Evolutionary conservation across 2,888 invertebrate species (phyloP), one percentile per base, ranked within the genome.

Genomic region (Spisula subtruncata): DNA sequence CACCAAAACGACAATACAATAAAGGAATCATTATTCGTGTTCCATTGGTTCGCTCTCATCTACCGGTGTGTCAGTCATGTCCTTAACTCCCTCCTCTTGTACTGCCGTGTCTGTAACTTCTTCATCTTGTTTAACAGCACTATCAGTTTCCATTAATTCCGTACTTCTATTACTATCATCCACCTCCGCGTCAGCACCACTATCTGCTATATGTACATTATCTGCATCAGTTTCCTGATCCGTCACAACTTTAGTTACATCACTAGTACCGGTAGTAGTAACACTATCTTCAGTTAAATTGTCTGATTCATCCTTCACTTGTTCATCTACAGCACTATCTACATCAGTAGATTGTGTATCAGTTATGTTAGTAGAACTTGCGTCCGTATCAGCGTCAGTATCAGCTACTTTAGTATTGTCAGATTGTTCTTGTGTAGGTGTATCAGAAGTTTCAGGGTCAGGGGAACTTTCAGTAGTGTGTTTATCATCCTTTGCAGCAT

Each of bases 21-120:
- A 66, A 25, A 25, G 8, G 25, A 25, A 25, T 66, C 60, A n/a
- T 66, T 66, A 88, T 46, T 88, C 87, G 16, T 88, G 87, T 32
- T 88, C 87, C 87, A 88, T 88, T 20, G 87, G 87, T 80, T 88
- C 87, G 81, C 80, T 84, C 56, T 88, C 87, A 83, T 88, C 87
- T 5, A 46, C 18, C n/a, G n/a, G 12, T 46, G 41, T 51, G 14
- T 75, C 82, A 54, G 16, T 16, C 51, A 41, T 54, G 41, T 41
- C 41, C 41, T 2, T 41, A 5, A 41, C 41, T 75, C 48, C 18
- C 20, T 87, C 87, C 20, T 82, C 71, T 29, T 83, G 71, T 48
- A 41, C 75, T 5, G 41, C 41, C 2, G 41, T 5, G 41, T 41
- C 41, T 41, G 41, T 41, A 20, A 41, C 75, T 54, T 71, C 18